phyloP scores from a whole-genome alignment of 2,888 invertebrate genomes.

The Brachylomia viminalis region DNA sequence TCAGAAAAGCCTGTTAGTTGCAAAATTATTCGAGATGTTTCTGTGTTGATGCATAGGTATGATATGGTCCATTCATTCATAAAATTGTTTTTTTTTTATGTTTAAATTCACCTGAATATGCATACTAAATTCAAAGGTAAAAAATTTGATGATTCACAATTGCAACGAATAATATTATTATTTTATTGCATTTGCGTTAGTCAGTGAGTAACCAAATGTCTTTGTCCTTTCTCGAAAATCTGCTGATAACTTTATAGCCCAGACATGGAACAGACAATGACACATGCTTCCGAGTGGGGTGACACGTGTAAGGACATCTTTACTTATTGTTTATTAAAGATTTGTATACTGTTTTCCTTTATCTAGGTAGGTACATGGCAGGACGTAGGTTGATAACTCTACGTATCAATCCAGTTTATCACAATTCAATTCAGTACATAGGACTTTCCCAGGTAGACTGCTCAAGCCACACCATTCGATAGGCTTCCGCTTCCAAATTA shows the following conservation, averaged over 20 bases:
- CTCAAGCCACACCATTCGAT: neutral
- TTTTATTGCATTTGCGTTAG: slow-evolving; percentile 76
- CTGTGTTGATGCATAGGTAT: neutral
- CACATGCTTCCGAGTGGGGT: slow-evolving; percentile 73
- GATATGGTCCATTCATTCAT: slow-evolving; percentile 18
- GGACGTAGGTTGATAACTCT: slow-evolving; percentile 15
- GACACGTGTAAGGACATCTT: slow-evolving; percentile 67
- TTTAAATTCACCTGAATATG: neutral
- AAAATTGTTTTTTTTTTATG: neutral
- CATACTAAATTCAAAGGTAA: slow-evolving; percentile 40
- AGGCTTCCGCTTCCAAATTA: neutral
- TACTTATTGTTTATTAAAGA: slow-evolving; percentile 62
- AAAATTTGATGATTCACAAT: slow-evolving; percentile 75
- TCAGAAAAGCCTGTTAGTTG: neutral
- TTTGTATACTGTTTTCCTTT: slow-evolving; percentile 50
- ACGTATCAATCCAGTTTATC: slow-evolving; percentile 17
- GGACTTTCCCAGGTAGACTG: neutral
- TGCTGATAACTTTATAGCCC: slow-evolving; percentile 78
- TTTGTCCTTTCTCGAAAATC: slow-evolving; percentile 83
- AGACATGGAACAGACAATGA: slow-evolving; percentile 79
- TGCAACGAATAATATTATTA: slow-evolving; percentile 69
- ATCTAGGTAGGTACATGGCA: slow-evolving; percentile 15
- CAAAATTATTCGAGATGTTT: neutral
- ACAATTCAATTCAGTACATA: neutral
- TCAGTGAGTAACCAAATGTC: slow-evolving; percentile 81